These are phyloP conservation scores for Pseudococcus jackbeardsleyi DNA, from an alignment of 2,888 invertebrate genomes.

Conservation along the genomic window DNA sequence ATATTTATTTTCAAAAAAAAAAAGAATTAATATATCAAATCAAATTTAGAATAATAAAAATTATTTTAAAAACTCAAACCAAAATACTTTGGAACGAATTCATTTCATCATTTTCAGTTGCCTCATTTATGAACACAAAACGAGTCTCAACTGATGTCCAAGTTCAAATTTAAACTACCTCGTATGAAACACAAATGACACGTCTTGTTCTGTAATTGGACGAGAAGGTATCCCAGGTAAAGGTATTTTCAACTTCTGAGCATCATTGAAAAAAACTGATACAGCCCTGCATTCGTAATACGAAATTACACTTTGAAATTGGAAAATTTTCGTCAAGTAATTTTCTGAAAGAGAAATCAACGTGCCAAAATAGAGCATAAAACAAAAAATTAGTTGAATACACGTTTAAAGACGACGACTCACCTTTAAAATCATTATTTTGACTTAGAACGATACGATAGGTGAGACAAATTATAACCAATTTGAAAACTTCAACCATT, in stretches of 20 bases:
- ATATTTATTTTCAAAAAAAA: no score
- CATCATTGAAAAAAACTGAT: not conserved
- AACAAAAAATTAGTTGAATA: not conserved
- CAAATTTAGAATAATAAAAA: no score
- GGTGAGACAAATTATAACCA: not conserved
- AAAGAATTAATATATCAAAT: no score
- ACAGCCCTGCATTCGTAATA: not conserved
- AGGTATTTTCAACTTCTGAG: not conserved
- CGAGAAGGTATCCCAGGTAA: not conserved
- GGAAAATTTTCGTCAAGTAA: not conserved
- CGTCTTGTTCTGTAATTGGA: not conserved
- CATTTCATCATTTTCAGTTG: no score
- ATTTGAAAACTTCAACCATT: not conserved
- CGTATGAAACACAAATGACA: not conserved
- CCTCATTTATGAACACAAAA: no score
- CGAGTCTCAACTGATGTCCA: no score
- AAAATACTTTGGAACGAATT: no score
- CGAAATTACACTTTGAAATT: not conserved
- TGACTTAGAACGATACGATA: not conserved
- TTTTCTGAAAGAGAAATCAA: not conserved
- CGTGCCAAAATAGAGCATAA: not conserved
- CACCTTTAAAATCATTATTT: not conserved
- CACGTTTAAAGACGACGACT: not conserved
- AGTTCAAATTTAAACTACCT: not conserved
- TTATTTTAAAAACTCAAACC: no score